Percentiles rank a stretch among this genome's conserved stretches.
Conservation (phyloP, 2,113 vertebrate species). For the Synchiropus splendidus region DNA sequence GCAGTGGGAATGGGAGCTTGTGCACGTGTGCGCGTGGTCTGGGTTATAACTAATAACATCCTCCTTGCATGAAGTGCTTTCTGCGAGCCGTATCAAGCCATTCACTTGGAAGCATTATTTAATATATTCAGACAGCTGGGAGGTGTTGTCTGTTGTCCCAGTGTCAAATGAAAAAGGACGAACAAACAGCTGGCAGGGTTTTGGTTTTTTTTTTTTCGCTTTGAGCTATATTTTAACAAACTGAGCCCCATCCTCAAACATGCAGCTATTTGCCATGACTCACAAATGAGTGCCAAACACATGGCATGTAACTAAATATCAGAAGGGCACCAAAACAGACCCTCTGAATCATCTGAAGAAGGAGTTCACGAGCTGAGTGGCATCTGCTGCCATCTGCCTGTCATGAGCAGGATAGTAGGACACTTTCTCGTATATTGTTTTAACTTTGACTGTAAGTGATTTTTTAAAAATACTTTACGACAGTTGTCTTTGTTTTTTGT, state of each 20-base stretch:
- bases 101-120: slow-evolving; percentile 40
- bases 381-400: no score
- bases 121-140: slow-evolving; percentile 51
- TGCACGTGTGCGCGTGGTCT: neutral
- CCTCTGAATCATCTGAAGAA: no score
- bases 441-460: no score
- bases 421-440: neutral
- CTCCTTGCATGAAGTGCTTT: slow-evolving; percentile 20
- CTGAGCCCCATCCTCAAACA: slow-evolving; percentile 18
- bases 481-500: no score
- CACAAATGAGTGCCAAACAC: slow-evolving; percentile 26
- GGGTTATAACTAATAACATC: slow-evolving; percentile 29
- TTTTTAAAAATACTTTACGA: no score
- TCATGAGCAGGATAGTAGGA: no score
- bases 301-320: slow-evolving; percentile 17
- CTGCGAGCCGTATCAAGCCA: slow-evolving; percentile 33
- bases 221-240: slow-evolving; percentile 35
- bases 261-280: slow-evolving; percentile 23
- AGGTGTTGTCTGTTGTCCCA: slow-evolving; percentile 41
- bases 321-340: neutral
- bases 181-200: slow-evolving; percentile 46
- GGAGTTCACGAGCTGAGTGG: no score
- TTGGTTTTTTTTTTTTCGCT: slow-evolving; percentile 11
- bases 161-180: slow-evolving; percentile 43
- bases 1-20: slow-evolving; percentile 19